Conservation (phyloP, 2,888 invertebrate genomes). For the Callimorpha dominula region DNA sequence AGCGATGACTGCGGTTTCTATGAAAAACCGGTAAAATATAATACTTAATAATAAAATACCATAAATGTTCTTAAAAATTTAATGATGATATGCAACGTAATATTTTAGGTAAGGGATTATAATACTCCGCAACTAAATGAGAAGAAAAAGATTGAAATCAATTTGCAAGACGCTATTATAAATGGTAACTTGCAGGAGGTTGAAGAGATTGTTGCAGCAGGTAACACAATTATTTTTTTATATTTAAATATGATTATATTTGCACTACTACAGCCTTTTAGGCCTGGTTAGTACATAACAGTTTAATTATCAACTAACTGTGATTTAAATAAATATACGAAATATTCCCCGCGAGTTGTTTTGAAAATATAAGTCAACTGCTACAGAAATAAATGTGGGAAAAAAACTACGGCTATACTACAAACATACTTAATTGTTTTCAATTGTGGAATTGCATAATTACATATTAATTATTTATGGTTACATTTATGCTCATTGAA, state of each 20-base stretch:
- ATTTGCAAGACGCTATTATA: conserved; percentile 76
- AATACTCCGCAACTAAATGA: conserved; percentile 58
- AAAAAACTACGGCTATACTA: background rate
- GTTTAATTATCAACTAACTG: background rate
- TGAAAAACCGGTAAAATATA: conserved; percentile 68
- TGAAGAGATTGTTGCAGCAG: conserved; percentile 59
- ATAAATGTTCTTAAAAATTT: background rate
- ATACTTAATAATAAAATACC: background rate
- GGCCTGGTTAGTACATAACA: background rate
- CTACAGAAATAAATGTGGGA: background rate
- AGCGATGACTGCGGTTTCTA: conserved; percentile 76
- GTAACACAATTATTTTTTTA: conserved; percentile 1
- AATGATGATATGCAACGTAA: background rate
- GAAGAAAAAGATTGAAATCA: conserved; percentile 69
- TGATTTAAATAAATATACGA: background rate
- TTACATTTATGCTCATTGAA: no score
- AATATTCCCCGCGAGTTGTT: background rate
- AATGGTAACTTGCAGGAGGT: conserved; percentile 71
- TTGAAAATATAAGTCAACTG: background rate
- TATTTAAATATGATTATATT: background rate
- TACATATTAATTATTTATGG: no score
- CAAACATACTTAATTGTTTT: no score
- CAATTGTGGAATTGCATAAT: no score
- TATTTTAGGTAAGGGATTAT: conserved; percentile 55
- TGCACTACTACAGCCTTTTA: background rate